These are phyloP conservation scores for Cnemophilus loriae DNA, from an alignment of 2,113 vertebrate species.

Conservation along the genomic window DNA sequence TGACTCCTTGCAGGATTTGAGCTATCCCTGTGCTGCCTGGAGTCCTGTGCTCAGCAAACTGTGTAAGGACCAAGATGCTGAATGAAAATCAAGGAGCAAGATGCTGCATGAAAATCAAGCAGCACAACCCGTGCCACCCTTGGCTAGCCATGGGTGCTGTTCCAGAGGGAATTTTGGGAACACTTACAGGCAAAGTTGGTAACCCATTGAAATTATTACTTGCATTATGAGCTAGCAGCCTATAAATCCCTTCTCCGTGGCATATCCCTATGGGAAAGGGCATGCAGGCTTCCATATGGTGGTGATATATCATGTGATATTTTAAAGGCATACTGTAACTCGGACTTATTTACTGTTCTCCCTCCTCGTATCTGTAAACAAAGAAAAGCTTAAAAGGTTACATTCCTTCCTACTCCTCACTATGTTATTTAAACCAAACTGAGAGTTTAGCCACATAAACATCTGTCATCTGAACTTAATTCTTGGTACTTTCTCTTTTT, in stretches of 20 bases:
- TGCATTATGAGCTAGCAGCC: not conserved
- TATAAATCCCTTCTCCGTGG: slow-evolving; percentile 28
- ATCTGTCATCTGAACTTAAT: slow-evolving; percentile 21
- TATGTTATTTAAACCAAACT: slow-evolving; percentile 16
- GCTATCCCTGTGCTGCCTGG: not conserved
- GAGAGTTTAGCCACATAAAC: slow-evolving; percentile 3
- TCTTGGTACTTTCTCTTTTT: slow-evolving; percentile 15
- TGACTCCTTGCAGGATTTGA: not conserved
- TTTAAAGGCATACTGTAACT: not conserved
- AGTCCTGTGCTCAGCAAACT: not conserved
- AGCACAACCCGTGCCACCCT: not conserved
- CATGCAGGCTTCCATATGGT: slow-evolving; percentile 30
- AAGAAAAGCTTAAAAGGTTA: slow-evolving; percentile 47
- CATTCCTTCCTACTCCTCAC: slow-evolving; percentile 28
- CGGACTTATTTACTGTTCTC: slow-evolving; percentile 7
- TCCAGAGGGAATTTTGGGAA: slow-evolving; percentile 25
- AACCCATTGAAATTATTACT: not conserved
- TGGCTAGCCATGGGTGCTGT: not conserved
- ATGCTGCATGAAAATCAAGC: not conserved
- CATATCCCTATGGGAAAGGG: not conserved
- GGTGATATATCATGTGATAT: slow-evolving; percentile 27
- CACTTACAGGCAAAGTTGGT: not conserved
- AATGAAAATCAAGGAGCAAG: not conserved
- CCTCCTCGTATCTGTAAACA: slow-evolving; percentile 10
- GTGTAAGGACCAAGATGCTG: not conserved